Evolutionary conservation across 2,113 vertebrate species (phyloP).

Genomic region (Trogon surrucura): DNA sequence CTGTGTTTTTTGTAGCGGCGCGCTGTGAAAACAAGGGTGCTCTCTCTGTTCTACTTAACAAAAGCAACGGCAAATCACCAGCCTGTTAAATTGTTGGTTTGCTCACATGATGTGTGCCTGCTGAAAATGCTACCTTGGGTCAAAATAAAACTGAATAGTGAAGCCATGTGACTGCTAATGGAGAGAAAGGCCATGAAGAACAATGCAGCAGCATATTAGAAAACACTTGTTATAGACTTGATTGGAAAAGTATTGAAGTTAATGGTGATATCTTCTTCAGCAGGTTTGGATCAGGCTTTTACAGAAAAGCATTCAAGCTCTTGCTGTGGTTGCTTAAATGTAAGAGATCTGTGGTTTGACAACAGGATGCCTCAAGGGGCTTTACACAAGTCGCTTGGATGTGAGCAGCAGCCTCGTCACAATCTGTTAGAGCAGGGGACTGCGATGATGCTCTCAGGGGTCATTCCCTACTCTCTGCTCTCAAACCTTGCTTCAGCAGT

Average conservation of each 20-base stretch:
- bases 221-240: neutral
- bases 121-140: neutral
- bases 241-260: neutral
- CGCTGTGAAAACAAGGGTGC: neutral
- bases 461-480: neutral
- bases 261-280: neutral
- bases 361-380: neutral
- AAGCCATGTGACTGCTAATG: neutral
- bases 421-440: neutral
- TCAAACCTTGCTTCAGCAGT: neutral
- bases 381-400: neutral
- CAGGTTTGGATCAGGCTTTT: neutral
- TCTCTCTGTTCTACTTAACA: neutral
- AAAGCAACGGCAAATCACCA: neutral
- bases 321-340: neutral
- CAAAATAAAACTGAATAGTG: neutral
- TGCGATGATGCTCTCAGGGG: neutral
- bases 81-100: neutral
- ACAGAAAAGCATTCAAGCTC: neutral
- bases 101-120: neutral
- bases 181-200: neutral
- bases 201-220: neutral
- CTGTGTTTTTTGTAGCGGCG: rapidly evolving
- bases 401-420: neutral
- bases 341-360: neutral